phyloP scores from a whole-genome alignment of 2,888 invertebrate genomes.

The Cryptus viduatorius region DNA sequence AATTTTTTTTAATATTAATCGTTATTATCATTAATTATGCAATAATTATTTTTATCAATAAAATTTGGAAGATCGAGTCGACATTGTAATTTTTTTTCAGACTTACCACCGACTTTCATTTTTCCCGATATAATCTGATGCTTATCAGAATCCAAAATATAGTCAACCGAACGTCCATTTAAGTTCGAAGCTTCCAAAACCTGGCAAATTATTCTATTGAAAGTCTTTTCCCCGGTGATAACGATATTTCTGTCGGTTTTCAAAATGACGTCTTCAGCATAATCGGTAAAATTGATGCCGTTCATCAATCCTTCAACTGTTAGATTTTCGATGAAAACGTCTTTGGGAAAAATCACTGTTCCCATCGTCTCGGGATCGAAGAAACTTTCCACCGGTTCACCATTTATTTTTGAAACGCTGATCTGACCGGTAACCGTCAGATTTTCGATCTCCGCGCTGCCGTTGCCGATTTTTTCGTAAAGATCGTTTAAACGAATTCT shows the following conservation, averaged over 20 bases:
- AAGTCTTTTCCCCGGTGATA: constrained; percentile 71
- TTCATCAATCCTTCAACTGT: constrained; percentile 73
- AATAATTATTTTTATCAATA: not conserved
- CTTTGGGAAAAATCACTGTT: constrained; percentile 69
- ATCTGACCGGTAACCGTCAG: constrained; percentile 78
- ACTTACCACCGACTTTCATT: constrained; percentile 74
- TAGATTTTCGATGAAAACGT: constrained; percentile 72
- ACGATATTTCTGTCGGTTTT: constrained; percentile 73
- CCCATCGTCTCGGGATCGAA: constrained; percentile 65
- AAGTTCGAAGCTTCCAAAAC: constrained; percentile 67
- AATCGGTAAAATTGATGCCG: constrained; percentile 72
- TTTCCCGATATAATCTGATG: constrained; percentile 75
- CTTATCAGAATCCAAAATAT: constrained; percentile 72
- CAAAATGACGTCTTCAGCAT: constrained; percentile 71
- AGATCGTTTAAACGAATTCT: constrained; percentile 51
- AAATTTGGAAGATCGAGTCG: not conserved
- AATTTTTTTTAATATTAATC: not conserved
- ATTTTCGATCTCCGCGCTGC: constrained; percentile 67
- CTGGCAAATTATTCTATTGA: constrained; percentile 70
- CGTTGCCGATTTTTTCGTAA: constrained; percentile 66
- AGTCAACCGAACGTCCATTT: constrained; percentile 72
- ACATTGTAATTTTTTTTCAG: not conserved
- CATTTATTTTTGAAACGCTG: constrained; percentile 77
- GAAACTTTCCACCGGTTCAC: constrained; percentile 64
- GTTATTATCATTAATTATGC: not conserved